Evolutionary conservation across 2,113 vertebrate species (phyloP).

Genomic region (Cavia porcellus): DNA sequence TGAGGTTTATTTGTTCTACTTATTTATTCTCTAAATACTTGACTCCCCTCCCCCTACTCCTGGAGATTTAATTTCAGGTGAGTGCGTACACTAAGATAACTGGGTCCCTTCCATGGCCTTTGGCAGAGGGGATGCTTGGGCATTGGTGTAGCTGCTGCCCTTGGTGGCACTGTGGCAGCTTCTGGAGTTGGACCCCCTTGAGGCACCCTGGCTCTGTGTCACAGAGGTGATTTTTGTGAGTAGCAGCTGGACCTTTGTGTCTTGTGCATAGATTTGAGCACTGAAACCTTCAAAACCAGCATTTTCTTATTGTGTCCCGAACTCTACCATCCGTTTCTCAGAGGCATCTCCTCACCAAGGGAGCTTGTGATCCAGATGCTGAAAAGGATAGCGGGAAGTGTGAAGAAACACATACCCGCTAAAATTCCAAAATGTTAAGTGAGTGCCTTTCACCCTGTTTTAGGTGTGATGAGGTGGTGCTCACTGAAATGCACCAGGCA

Average conservation of each 20-base stretch:
- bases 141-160: no score
- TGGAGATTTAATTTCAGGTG: not conserved
- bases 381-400: not conserved
- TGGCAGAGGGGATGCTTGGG: rapidly evolving
- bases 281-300: not conserved
- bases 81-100: not conserved
- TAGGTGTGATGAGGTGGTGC: not conserved
- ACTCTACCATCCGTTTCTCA: not conserved
- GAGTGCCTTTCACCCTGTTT: not conserved
- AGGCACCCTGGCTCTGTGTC: no score
- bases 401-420: not conserved
- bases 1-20: not conserved
- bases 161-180: rapidly evolving
- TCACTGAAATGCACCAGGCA: not conserved
- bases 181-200: not conserved
- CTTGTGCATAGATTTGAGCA: not conserved
- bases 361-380: not conserved
- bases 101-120: no score
- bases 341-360: not conserved
- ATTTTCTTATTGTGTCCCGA: not conserved
- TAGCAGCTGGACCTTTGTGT: not conserved
- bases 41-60: not conserved
- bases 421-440: not conserved
- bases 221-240: not conserved
- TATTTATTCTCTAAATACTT: not conserved